phyloP scores from a whole-genome alignment of 2,888 invertebrate species.

The Thymelicus acteon region DNA sequence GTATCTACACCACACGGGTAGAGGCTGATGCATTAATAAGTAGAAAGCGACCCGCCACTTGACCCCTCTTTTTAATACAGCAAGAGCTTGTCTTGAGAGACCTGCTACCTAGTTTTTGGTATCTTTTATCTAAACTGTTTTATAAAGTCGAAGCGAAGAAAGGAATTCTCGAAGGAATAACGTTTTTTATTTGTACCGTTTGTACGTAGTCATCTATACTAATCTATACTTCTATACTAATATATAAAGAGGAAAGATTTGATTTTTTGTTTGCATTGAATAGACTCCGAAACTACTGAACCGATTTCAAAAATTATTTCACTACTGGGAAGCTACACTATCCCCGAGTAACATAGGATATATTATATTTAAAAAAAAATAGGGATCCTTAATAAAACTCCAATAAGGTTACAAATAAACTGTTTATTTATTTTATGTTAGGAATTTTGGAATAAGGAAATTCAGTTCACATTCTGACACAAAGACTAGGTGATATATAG shows the following conservation, averaged over 20 bases:
- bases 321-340: too few relatives aligned
- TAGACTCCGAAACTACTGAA: too few relatives aligned
- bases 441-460: neutral
- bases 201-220: too few relatives aligned
- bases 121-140: constrained; percentile 37
- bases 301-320: too few relatives aligned
- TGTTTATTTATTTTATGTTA: neutral
- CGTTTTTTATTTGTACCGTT: neutral
- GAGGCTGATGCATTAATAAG: constrained; percentile 45
- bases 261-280: too few relatives aligned
- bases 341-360: too few relatives aligned
- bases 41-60: constrained; percentile 44
- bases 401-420: neutral
- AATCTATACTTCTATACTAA: too few relatives aligned
- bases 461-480: constrained; percentile 7
- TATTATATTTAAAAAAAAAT: too few relatives aligned
- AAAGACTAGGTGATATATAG: constrained; percentile 5
- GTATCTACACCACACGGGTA: constrained; percentile 35
- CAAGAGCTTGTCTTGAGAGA: constrained; percentile 42
- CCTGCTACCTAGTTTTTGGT: constrained; percentile 37
- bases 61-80: constrained; percentile 40
- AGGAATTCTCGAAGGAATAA: constrained; percentile 16
- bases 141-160: constrained; percentile 26
- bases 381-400: too few relatives aligned
- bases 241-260: too few relatives aligned